These are phyloP conservation scores for Aethes cnicana DNA, from an alignment of 2,888 invertebrate species.

Conservation along the genomic window DNA sequence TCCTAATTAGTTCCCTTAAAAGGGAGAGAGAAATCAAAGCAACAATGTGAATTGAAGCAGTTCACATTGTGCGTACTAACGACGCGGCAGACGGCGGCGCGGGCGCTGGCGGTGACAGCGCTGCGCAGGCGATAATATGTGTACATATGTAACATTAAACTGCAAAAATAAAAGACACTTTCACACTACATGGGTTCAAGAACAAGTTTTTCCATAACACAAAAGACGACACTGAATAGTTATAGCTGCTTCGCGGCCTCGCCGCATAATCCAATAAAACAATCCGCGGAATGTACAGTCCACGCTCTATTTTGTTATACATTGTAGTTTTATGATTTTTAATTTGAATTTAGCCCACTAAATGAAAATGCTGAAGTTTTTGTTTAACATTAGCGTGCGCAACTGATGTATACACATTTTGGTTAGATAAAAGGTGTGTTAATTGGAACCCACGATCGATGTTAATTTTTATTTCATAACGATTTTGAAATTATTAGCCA, in stretches of 20 bases:
- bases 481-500: too few relatives aligned
- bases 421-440: too few relatives aligned
- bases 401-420: too few relatives aligned
- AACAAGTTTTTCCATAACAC: constrained; percentile 83
- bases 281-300: constrained; percentile 78
- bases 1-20: constrained; percentile 19
- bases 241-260: constrained; percentile 81
- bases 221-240: constrained; percentile 83
- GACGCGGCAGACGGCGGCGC: constrained; percentile 51
- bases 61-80: constrained; percentile 67
- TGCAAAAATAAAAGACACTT: constrained; percentile 81
- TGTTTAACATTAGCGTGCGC: neutral
- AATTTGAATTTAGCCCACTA: neutral
- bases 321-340: constrained; percentile 34
- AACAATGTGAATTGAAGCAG: constrained; percentile 32
- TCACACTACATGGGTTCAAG: constrained; percentile 83
- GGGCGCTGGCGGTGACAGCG: constrained; percentile 58
- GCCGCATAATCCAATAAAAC: constrained; percentile 82
- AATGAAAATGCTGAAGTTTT: neutral
- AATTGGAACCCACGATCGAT: too few relatives aligned
- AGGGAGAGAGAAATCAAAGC: constrained; percentile 7
- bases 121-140: constrained; percentile 76
- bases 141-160: constrained; percentile 83
- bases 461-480: too few relatives aligned
- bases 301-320: constrained; percentile 46